phyloP scores from a whole-genome alignment of 1,140 invertebrate genomes.

The Alviniconcha marisindica region DNA sequence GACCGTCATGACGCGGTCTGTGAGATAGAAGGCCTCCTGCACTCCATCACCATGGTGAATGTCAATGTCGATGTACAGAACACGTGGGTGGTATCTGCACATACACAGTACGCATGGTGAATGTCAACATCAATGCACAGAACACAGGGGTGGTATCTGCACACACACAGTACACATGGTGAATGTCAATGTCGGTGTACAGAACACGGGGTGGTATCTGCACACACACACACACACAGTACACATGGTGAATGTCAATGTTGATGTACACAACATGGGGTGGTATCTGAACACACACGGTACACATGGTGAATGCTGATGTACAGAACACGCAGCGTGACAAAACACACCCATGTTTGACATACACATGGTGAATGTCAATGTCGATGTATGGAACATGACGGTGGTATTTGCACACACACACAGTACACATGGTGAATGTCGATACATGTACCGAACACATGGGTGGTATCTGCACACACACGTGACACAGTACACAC shows the following conservation, averaged over 20 bases:
- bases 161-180: slow-evolving; percentile 23
- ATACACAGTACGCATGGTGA: neutral
- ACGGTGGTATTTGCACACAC: slow-evolving; percentile 89
- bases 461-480: slow-evolving; percentile 90
- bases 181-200: slow-evolving; percentile 96
- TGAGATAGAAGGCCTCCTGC: slow-evolving; percentile 99
- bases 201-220: slow-evolving; percentile 96
- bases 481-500: neutral
- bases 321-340: too few relatives aligned
- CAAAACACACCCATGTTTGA: too few relatives aligned
- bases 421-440: neutral
- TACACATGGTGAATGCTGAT: too few relatives aligned
- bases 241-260: slow-evolving; percentile 83
- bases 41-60: slow-evolving; percentile 99
- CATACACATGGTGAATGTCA: slow-evolving; percentile 97
- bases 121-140: slow-evolving; percentile 98
- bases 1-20: slow-evolving; percentile 99
- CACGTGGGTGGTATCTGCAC: slow-evolving; percentile 92
- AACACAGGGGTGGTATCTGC: slow-evolving; percentile 95
- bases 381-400: slow-evolving; percentile 99
- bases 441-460: slow-evolving; percentile 98
- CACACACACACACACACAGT: slow-evolving; percentile 39
- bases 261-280: too few relatives aligned
- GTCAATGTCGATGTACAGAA: slow-evolving; percentile 99
- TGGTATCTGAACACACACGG: too few relatives aligned